These are phyloP conservation scores for Tamias sibiricus DNA, from an alignment of 2,113 vertebrate genomes.

Conservation along the genomic window DNA sequence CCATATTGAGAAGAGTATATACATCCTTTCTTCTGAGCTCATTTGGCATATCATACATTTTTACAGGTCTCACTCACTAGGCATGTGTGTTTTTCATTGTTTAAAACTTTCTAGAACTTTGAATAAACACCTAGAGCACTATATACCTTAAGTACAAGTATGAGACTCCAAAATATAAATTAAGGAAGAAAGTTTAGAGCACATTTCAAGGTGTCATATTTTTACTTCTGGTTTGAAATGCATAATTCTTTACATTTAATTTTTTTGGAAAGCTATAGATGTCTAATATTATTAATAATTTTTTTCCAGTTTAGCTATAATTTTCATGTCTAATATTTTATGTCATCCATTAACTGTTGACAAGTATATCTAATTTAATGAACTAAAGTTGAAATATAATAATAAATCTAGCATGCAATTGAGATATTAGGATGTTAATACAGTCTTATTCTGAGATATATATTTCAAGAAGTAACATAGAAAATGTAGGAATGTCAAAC, in stretches of 20 bases:
- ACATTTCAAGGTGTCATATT: neutral
- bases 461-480: neutral
- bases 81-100: neutral
- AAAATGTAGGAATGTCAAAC: neutral
- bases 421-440: neutral
- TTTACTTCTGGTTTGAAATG: slow-evolving; percentile 19
- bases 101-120: neutral
- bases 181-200: neutral
- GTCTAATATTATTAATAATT: neutral
- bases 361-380: slow-evolving; percentile 39
- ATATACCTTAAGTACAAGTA: neutral
- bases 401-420: neutral
- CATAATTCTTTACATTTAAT: neutral
- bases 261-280: neutral
- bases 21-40: neutral
- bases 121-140: neutral
- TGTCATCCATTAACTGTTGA: slow-evolving; percentile 8
- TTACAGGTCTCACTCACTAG: neutral
- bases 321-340: slow-evolving; percentile 51
- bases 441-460: neutral
- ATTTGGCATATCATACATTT: neutral
- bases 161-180: neutral
- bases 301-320: slow-evolving; percentile 30
- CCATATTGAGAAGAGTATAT: neutral
- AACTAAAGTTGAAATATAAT: slow-evolving; percentile 25